Evolutionary conservation across 1,140 invertebrate genomes (phyloP), one percentile per base, ranked within the genome.

Genomic region (Neodiprion pinetum): DNA sequence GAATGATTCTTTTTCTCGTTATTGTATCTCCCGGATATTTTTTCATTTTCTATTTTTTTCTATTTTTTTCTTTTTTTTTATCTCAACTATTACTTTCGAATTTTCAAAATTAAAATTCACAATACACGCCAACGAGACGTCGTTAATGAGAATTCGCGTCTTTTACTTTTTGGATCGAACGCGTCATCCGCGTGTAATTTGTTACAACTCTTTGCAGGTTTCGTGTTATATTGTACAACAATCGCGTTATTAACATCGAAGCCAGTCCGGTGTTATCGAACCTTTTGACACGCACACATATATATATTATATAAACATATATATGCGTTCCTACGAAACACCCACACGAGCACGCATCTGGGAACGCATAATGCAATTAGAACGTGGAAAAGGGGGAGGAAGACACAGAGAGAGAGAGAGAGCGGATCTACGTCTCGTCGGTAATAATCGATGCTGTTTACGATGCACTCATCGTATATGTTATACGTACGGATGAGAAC

Each of bases 341-440:
- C 67, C 28, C 17, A 53, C 67, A 49, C 11, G 9, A 7, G 21
- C 66, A 9, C 17, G 17, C 47, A 21, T 68, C 9, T 40, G 17
- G 10, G 28, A 40, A 40, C 28, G 28, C 28, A 40, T 40, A 40
- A 40, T 40, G 28, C 53, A 61, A 61, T 61, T 61, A 17, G 53
- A 61, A 61, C 53, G 53, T 9, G 53, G 53, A 14, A 70, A 70
- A 70, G 71, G 70, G 68, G 48, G 47, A 74, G 72, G 70, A 74
- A 61, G 67, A 69, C 49, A 68, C 9, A 40, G 23, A 21, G 40
- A 40, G 23, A 21, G 67, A 69, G 17, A 68, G n/a, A 40, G 23
- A 21, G 40, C 23, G 65, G 50, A 48, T 66, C 53, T 48, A 40
- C 28, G 28, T 40, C 28, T 40, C 28, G 28, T 40, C 28, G 28